These are phyloP conservation scores for Graptemys geographica DNA, from an alignment of 2,797 vertebrate genomes.

Conservation along the genomic window DNA sequence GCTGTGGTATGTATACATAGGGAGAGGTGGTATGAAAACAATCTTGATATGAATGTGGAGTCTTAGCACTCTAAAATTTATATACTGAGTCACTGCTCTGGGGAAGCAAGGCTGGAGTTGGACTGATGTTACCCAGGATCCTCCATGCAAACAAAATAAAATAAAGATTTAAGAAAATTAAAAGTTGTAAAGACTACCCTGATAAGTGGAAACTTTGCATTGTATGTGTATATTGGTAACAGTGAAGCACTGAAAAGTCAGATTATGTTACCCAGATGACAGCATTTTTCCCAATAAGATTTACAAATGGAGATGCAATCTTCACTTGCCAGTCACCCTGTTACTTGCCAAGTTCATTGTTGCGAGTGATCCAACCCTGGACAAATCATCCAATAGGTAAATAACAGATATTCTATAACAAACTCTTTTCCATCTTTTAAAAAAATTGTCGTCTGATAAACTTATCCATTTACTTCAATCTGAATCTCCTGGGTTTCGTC, in stretches of 20 bases:
- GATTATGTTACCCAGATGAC: constrained; percentile 14
- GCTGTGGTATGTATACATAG: accelerated
- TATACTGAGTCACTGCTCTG: background rate
- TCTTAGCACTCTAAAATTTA: background rate
- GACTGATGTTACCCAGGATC: background rate
- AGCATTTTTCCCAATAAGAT: constrained; percentile 52
- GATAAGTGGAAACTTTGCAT: constrained; percentile 12
- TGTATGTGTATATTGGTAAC: background rate
- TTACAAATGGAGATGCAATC: constrained; percentile 29
- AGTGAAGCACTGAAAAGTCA: background rate
- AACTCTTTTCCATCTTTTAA: background rate
- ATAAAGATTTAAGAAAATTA: background rate
- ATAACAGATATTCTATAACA: constrained; percentile 10
- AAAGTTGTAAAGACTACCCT: background rate
- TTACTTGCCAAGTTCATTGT: constrained; percentile 15
- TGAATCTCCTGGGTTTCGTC: background rate
- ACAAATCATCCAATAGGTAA: constrained; percentile 17
- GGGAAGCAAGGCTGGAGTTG: background rate
- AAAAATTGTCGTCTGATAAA: constrained; percentile 6
- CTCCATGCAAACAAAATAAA: background rate
- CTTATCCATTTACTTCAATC: background rate
- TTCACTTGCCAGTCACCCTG: constrained; percentile 17
- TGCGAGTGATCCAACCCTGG: background rate
- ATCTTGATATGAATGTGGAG: background rate
- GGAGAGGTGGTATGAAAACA: background rate